phyloP scores from a whole-genome alignment of 2,797 vertebrate species.

The Cheirogaleus major region DNA sequence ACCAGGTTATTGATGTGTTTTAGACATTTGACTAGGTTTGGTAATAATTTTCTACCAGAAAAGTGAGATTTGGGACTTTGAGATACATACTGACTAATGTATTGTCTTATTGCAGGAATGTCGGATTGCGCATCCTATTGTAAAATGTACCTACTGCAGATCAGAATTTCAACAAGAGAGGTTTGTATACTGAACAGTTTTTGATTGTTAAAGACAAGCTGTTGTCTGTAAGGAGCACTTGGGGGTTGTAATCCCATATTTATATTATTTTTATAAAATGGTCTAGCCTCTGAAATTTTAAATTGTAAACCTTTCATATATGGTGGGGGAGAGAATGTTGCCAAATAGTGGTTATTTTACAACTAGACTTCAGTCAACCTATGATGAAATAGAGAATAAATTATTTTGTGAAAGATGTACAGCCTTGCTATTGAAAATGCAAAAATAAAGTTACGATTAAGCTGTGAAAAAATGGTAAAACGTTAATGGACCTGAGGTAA shows the following conservation, averaged over 20 bases:
- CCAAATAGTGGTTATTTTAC: neutral
- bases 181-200: conserved; percentile 82
- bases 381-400: neutral
- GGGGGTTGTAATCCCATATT: neutral
- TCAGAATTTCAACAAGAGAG: conserved; percentile 99
- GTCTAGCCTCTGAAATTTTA: conserved; percentile 29
- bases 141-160: conserved; percentile 98
- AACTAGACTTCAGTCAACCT: neutral
- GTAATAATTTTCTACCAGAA: conserved; percentile 26
- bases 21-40: neutral
- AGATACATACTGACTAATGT: conserved; percentile 28
- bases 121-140: conserved; percentile 98
- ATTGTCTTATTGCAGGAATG: conserved; percentile 91
- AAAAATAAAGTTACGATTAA: neutral
- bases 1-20: conserved; percentile 2
- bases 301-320: neutral
- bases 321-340: neutral
- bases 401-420: neutral
- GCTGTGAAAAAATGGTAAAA: neutral
- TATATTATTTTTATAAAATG: neutral
- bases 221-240: neutral
- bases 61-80: conserved; percentile 23
- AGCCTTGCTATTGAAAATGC: neutral
- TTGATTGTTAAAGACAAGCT: conserved; percentile 21
- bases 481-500: neutral